These are phyloP conservation scores for Drosophila birchii DNA, from an alignment of 2,888 invertebrate species.

Conservation along the genomic window DNA sequence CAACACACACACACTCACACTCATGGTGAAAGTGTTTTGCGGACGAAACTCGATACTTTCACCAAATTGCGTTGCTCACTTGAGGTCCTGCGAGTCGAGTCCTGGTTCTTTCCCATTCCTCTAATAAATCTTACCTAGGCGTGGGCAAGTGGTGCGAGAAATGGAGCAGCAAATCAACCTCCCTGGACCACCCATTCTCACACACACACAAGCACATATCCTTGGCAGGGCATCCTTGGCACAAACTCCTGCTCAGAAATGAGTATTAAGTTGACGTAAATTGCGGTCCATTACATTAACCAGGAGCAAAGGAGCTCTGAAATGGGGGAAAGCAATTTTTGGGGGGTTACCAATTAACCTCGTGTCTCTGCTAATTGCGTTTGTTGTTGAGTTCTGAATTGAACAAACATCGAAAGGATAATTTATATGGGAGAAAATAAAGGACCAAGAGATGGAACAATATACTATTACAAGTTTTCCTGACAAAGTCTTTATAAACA, in stretches of 20 bases:
- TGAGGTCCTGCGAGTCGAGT: conserved; percentile 58
- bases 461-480: too few species aligned
- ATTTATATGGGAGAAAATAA: conserved; percentile 9
- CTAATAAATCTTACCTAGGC: conserved; percentile 75
- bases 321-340: conserved; percentile 2
- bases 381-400: conserved; percentile 30
- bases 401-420: conserved; percentile 31
- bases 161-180: conserved; percentile 69
- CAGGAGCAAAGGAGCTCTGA: conserved; percentile 34
- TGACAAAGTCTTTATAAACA: background rate
- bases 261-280: conserved; percentile 83
- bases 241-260: conserved; percentile 48
- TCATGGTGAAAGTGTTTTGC: conserved; percentile 46
- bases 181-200: conserved; percentile 16
- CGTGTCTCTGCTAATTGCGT: conserved; percentile 64
- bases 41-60: conserved; percentile 82
- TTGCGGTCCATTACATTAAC: conserved; percentile 83
- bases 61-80: conserved; percentile 79
- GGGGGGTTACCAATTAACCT: conserved; percentile 60
- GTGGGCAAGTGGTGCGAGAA: conserved; percentile 57
- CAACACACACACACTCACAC: conserved; percentile 3
- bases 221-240: conserved; percentile 15
- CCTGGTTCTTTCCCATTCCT: conserved; percentile 25
- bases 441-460: background rate
- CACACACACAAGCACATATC: conserved; percentile 15